These are phyloP conservation scores for Burhinus bistriatus DNA, from an alignment of 2,113 vertebrate genomes.

Conservation along the genomic window DNA sequence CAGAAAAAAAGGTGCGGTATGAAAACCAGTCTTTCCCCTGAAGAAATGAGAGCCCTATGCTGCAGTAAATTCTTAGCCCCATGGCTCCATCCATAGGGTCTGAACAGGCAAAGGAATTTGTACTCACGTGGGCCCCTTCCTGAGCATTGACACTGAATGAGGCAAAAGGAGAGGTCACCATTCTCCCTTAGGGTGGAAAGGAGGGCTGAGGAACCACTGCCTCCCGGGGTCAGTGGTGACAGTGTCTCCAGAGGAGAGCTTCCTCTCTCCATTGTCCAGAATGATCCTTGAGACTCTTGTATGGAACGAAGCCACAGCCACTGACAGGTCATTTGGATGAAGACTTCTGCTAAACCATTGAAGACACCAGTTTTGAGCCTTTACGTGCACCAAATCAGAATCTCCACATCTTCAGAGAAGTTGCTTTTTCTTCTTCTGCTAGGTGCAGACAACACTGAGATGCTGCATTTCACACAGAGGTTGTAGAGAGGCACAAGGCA, in stretches of 20 bases:
- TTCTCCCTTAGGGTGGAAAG: not conserved
- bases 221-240: not conserved
- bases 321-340: not conserved
- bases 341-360: not conserved
- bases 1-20: not conserved
- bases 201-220: not conserved
- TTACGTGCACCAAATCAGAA: not conserved
- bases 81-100: not conserved
- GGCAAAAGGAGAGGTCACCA: not conserved
- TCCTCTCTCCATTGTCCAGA: not conserved
- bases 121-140: slow-evolving; percentile 48
- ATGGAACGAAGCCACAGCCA: accelerated
- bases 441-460: not conserved
- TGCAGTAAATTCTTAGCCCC: not conserved
- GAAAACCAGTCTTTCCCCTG: not conserved
- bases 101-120: slow-evolving; percentile 8
- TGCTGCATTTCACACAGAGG: not conserved
- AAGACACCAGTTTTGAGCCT: not conserved
- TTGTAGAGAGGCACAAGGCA: not conserved
- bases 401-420: not conserved
- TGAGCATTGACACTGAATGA: slow-evolving; percentile 13
- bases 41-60: not conserved
- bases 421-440: not conserved
- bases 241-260: not conserved
- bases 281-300: not conserved